Conservation (phyloP, 2,113 vertebrate genomes). For the Gallinago paraguaiae region DNA sequence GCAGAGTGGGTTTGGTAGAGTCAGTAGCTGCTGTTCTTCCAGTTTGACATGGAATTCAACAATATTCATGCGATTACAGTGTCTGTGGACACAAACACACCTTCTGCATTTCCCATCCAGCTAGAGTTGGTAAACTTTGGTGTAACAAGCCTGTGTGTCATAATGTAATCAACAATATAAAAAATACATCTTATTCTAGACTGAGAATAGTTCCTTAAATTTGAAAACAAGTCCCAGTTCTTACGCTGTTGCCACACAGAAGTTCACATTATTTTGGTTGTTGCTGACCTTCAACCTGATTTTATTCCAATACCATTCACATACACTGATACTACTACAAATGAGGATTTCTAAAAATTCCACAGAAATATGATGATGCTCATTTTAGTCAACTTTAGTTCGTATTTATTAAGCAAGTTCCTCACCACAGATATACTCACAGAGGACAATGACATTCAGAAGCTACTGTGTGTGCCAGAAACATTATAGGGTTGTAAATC, state of each 20-base stretch:
- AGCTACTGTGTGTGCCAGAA: neutral
- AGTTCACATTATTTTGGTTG: constrained; percentile 1
- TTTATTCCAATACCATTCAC: neutral
- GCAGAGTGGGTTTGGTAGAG: neutral
- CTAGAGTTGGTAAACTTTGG: neutral
- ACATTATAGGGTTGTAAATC: neutral
- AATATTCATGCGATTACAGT: neutral
- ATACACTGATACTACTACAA: neutral
- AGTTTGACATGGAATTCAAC: neutral
- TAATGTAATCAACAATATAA: neutral
- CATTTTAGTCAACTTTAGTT: neutral
- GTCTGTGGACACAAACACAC: neutral
- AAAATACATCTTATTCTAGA: neutral
- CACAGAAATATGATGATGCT: neutral
- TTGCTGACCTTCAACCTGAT: neutral
- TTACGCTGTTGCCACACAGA: neutral
- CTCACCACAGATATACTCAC: neutral
- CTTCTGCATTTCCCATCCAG: neutral
- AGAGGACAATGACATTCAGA: neutral
- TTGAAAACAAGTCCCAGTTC: neutral
- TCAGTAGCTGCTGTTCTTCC: neutral
- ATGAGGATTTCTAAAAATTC: neutral
- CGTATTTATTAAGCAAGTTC: neutral
- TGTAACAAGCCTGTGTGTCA: neutral
- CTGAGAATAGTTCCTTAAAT: neutral